phyloP scores from a whole-genome alignment of 2,113 vertebrate species.

The Hylia prasina region DNA sequence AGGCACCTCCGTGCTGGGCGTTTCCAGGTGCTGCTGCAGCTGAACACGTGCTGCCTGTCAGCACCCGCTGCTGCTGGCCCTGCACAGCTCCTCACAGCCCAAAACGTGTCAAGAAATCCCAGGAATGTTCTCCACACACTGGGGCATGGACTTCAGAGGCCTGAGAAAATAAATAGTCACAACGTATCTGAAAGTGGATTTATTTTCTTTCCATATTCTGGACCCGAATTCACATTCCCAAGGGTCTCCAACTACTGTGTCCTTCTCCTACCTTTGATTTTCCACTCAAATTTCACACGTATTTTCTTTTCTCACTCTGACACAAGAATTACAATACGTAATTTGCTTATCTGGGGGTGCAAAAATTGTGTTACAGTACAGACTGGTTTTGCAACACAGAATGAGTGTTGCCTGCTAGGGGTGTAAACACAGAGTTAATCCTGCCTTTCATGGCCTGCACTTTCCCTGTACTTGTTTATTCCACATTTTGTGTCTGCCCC shows the following conservation, averaged over 20 bases:
- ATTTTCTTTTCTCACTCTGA: not conserved
- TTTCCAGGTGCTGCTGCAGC: not conserved
- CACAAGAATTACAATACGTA: not conserved
- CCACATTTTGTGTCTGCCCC: not conserved
- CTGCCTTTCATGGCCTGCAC: not conserved
- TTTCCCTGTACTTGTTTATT: slow-evolving; percentile 33
- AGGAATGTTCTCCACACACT: not conserved
- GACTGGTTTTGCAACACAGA: not conserved
- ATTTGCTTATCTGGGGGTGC: not conserved
- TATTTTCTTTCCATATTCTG: not conserved
- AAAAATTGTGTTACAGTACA: not conserved
- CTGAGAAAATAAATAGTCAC: not conserved
- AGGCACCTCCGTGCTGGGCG: not conserved
- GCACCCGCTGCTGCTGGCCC: not conserved
- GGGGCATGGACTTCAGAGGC: not conserved
- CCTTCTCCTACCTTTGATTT: not conserved
- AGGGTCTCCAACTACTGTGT: not conserved
- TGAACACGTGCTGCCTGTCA: not conserved
- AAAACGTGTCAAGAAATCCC: not conserved
- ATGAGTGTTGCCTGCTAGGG: not conserved
- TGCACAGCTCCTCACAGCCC: not conserved
- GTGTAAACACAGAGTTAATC: not conserved
- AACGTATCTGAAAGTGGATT: not conserved
- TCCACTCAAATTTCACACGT: not conserved
- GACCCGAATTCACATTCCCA: not conserved